Conservation (phyloP, 2,797 vertebrate genomes). For the Poecile montanus region DNA sequence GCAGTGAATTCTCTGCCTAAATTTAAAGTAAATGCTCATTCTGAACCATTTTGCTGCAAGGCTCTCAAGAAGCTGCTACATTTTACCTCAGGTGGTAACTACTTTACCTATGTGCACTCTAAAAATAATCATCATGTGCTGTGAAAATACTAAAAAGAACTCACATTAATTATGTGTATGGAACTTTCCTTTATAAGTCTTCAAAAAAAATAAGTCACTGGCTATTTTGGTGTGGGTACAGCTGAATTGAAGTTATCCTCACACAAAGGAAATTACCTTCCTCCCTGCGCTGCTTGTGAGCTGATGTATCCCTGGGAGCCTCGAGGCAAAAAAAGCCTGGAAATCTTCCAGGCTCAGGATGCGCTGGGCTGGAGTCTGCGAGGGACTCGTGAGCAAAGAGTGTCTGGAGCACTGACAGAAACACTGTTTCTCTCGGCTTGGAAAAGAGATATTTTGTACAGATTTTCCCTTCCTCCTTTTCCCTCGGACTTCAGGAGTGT, state of each 20-base stretch:
- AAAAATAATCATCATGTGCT: background rate
- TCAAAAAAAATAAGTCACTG: background rate
- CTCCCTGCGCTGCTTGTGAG: background rate
- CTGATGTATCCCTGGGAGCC: background rate
- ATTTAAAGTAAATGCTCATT: background rate
- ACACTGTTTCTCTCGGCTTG: background rate
- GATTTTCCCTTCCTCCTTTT: background rate
- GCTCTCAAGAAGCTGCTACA: background rate
- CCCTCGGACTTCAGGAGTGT: background rate
- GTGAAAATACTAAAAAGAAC: background rate
- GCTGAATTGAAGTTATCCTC: background rate
- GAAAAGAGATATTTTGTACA: background rate
- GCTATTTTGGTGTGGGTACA: background rate
- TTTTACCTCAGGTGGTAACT: background rate
- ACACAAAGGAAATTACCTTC: background rate
- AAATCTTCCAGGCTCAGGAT: background rate
- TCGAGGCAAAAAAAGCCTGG: background rate
- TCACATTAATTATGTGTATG: background rate
- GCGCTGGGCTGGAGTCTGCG: background rate
- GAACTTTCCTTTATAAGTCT: background rate
- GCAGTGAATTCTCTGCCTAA: background rate
- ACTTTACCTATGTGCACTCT: background rate
- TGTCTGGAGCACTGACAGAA: background rate
- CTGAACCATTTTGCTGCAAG: background rate
- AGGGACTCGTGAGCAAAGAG: background rate